Base-by-base conservation (phyloP, 2,113 vertebrate genomes). In the Etheostoma spectabile region DNA sequence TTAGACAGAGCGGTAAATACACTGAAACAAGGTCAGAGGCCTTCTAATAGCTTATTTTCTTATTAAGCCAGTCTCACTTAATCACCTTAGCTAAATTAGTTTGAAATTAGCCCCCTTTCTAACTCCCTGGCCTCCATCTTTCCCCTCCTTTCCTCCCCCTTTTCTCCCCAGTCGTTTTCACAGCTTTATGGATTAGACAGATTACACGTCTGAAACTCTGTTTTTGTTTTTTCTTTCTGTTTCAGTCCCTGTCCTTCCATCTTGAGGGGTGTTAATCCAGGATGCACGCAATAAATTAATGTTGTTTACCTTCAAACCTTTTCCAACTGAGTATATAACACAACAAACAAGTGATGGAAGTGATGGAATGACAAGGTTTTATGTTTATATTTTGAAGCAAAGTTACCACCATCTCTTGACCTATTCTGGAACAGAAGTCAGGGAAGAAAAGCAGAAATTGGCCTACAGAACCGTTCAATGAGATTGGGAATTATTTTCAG, bases 151-250 rank as follows among this genome's bases (percentile, higher is more conserved):
- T 30, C 57, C 63, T 30, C 70, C 85, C 80, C 76, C 62, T 83
- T 79, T 80, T 60, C 70, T 74, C 63, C 57, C 61, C 83, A 90
- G 89, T 89, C 75, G 57, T 92, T 93, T 94, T 93, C 88, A 92
- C 91, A 92, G 91, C 83, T 93, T 91, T 92, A 56, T 89, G 91
- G 92, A 94, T 95, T 93, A 95, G 89, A 89, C 87, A 91, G 93
- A 94, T 94, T 93, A 92, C 70, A 64, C 1, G 89, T 94, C 94
- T 93, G 93, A 89, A 93, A 88, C 87, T 86, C 59, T 89, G 84
- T 91, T 91, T 92, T 89, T 86, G 64, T 89, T 84, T 56, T 77
- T 77, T 75, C 46, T 73, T 69, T 63, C 55, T 30, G 67, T 71
- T 42, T 57, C 67, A 66, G 24, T 30, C 46, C 45, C 16, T 18